These are phyloP conservation scores for Platypus cylindrus DNA, from an alignment of 2,888 invertebrate genomes.

Conservation along the genomic window DNA sequence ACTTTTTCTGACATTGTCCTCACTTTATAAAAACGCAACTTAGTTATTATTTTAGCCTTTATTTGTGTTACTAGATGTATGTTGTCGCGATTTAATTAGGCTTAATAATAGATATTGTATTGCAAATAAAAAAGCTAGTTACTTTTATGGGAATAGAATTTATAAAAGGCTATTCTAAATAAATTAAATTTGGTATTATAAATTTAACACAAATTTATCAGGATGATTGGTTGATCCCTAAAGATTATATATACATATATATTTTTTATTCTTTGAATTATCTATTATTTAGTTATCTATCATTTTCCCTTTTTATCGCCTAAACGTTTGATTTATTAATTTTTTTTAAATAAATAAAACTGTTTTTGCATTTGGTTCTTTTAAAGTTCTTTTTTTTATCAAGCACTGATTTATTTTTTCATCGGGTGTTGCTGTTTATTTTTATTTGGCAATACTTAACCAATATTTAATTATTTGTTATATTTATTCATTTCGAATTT, in stretches of 20 bases:
- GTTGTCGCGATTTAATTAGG: constrained; percentile 12
- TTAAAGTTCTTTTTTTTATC: constrained; percentile 31
- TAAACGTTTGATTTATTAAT: constrained; percentile 3
- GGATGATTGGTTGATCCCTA: too few relatives aligned
- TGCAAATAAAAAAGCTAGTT: too few relatives aligned
- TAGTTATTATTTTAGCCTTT: constrained; percentile 13
- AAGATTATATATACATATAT: too few relatives aligned
- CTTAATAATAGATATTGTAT: constrained; percentile 14
- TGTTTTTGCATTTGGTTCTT: constrained; percentile 20
- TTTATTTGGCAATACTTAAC: constrained; percentile 11
- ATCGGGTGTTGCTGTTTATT: not conserved
- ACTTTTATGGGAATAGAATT: too few relatives aligned
- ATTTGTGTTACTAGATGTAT: constrained; percentile 15
- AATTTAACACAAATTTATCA: too few relatives aligned
- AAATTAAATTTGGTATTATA: too few relatives aligned
- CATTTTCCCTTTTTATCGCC: too few relatives aligned
- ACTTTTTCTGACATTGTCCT: constrained; percentile 27
- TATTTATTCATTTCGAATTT: constrained; percentile 9
- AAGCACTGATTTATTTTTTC: constrained; percentile 26
- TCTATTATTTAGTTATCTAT: too few relatives aligned
- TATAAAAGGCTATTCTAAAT: too few relatives aligned
- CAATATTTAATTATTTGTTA: constrained; percentile 3
- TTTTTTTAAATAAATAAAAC: not conserved
- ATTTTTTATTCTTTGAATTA: too few relatives aligned
- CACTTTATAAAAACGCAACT: constrained; percentile 11